phyloP scores from a whole-genome alignment of 1,140 invertebrate genomes.

The Pollicipes pollicipes region DNA sequence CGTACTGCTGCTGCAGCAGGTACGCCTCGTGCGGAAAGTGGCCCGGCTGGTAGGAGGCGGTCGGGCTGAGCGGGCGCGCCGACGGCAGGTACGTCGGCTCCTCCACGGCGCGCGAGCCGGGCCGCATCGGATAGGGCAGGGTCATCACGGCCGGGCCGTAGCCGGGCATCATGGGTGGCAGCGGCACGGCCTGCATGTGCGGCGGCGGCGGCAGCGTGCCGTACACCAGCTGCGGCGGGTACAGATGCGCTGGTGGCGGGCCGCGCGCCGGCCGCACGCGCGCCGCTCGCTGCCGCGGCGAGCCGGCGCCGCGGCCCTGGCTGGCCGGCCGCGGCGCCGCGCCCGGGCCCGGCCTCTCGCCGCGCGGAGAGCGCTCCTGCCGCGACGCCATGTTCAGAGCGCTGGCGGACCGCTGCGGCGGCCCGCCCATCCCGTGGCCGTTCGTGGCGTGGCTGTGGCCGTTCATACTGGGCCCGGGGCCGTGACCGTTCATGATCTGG shows the following conservation, averaged over 20 bases:
- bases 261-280: conserved; percentile 19
- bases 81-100: conserved; percentile 43
- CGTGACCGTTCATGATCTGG: conserved; percentile 11
- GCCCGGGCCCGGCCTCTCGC: conserved; percentile 19
- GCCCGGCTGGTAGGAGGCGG: conserved; percentile 40
- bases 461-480: too few relatives aligned
- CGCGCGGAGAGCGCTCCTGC: too few relatives aligned
- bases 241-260: conserved; percentile 17
- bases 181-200: conserved; percentile 20
- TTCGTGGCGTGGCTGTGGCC: too few relatives aligned
- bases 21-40: conserved; percentile 42
- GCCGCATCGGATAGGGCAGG: conserved; percentile 11
- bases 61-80: conserved; percentile 35
- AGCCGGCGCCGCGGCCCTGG: conserved; percentile 12
- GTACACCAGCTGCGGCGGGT: conserved; percentile 17
- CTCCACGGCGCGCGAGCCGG: conserved; percentile 26
- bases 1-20: conserved; percentile 36
- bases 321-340: conserved; percentile 20
- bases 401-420: conserved; percentile 18
- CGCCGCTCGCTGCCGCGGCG: conserved; percentile 17
- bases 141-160: conserved; percentile 17
- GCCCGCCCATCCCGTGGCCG: too few relatives aligned
- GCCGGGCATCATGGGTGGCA: conserved; percentile 8
- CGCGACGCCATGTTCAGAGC: conserved; percentile 18
- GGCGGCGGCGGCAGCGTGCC: conserved; percentile 16